phyloP scores from a whole-genome alignment of 2,113 vertebrate species.

The Clinocottus analis region DNA sequence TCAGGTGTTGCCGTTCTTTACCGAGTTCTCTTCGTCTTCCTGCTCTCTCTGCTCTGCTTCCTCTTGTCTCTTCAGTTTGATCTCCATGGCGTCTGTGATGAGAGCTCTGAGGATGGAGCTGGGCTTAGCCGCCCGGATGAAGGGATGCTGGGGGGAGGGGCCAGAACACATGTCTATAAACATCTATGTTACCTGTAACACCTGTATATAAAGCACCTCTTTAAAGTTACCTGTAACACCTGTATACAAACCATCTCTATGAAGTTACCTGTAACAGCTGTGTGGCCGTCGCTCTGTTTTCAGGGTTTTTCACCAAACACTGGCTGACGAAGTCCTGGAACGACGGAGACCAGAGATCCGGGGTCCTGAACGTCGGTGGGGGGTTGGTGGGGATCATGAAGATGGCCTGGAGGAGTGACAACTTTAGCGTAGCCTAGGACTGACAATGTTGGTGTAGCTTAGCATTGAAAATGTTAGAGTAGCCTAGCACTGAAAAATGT shows the following conservation, averaged over 20 bases:
- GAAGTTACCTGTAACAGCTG: conserved; percentile 90
- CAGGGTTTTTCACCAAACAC: conserved; percentile 94
- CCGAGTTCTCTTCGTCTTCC: conserved; percentile 93
- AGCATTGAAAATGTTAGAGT: no score
- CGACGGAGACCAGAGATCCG: conserved; percentile 87
- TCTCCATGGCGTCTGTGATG: conserved; percentile 94
- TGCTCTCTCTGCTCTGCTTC: conserved; percentile 89
- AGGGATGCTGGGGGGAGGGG: conserved; percentile 88
- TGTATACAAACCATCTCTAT: no score
- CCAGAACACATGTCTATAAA: no score
- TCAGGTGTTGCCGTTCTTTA: conserved; percentile 52
- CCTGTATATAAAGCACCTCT: no score
- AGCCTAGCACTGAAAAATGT: neutral
- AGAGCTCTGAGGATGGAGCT: conserved; percentile 87
- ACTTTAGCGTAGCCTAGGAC: no score
- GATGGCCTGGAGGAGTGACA: conserved; percentile 86
- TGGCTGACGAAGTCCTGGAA: conserved; percentile 91
- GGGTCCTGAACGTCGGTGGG: conserved; percentile 90
- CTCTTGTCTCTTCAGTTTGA: conserved; percentile 91
- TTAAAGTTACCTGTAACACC: no score
- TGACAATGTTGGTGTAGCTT: no score
- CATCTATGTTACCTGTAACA: no score
- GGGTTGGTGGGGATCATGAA: conserved; percentile 98
- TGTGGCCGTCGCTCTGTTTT: conserved; percentile 91
- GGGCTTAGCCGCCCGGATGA: conserved; percentile 92